Percentiles rank a stretch among this genome's conserved stretches.
Evolutionary conservation across 2,113 vertebrate genomes (phyloP).

Genomic region (Cariama cristata): DNA sequence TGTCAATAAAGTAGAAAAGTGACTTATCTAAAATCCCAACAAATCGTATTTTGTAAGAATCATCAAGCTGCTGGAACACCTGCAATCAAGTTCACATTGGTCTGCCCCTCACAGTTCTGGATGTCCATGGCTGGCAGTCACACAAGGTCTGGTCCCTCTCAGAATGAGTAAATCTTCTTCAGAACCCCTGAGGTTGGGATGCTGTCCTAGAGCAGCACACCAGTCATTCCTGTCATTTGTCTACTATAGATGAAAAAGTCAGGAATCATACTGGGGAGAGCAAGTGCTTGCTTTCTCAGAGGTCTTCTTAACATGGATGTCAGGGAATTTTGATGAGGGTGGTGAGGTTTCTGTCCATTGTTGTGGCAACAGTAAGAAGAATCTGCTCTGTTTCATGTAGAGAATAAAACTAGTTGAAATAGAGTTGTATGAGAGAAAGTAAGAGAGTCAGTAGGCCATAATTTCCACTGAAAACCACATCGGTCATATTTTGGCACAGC

Average conservation of each 20-base stretch:
- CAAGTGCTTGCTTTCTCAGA: background rate
- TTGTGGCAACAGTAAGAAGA: constrained; percentile 16
- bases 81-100: background rate
- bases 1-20: background rate
- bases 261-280: background rate
- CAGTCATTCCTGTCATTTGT: background rate
- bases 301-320: background rate
- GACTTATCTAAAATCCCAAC: background rate
- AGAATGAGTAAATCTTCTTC: background rate
- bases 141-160: background rate
- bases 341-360: background rate
- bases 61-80: background rate
- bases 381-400: background rate
- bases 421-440: background rate
- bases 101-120: background rate
- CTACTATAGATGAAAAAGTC: background rate
- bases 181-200: background rate
- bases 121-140: background rate
- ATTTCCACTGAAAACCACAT: background rate
- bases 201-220: background rate
- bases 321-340: background rate
- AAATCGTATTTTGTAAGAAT: background rate
- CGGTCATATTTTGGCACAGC: background rate
- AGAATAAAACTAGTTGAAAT: background rate
- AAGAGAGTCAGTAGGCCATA: background rate